Evolutionary conservation across 2,888 invertebrate species (phyloP), one percentile per base, ranked within the genome.

Genomic region (Tiliacea aurago): DNA sequence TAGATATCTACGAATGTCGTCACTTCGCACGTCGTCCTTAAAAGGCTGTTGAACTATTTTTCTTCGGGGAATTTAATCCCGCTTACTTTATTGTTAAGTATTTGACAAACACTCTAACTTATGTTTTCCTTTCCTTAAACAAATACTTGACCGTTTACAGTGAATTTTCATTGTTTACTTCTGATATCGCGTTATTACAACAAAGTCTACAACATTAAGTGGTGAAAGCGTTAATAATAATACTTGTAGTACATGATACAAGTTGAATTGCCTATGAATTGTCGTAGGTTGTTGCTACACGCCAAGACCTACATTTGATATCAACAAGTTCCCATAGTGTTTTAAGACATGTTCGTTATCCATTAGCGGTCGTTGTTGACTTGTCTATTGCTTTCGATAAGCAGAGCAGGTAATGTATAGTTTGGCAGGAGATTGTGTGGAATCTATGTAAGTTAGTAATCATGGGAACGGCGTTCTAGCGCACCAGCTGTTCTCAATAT

Each of bases 401-500:
- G 33, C 41, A 49, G 41, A 55, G 20, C 72, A 23, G 56, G 81
- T 73, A 81, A 84, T 86, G 87, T 64, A 81, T 7, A 62, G 51
- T 64, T 49, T 37, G 10, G 37, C 23, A 67, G 23, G 69, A 67
- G 72, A 87, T 86, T 80, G 78, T 78, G 33, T 51, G 23, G 71
- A 74, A 70, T 86, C 53, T 67, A 70, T 73, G 66, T 73, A 62
- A 61, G 74, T 69, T 72, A 58, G 85, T 86, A 84, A 80, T 85
- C 91, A 92, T 94, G 93, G 90, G 93, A 94, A 93, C 90, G 80
- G 80, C 81, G 86, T 81, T 77, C 80, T 81, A 84, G 72, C 70
- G 74, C 81, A 88, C 89, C 93, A 93, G 90, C 91, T 94, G 93
- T 87, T 90, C 89, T 89, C 87, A 90, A 90, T 90, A 90, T 88